Base-by-base conservation (phyloP, 2,797 vertebrate genomes). In the Falco peregrinus region DNA sequence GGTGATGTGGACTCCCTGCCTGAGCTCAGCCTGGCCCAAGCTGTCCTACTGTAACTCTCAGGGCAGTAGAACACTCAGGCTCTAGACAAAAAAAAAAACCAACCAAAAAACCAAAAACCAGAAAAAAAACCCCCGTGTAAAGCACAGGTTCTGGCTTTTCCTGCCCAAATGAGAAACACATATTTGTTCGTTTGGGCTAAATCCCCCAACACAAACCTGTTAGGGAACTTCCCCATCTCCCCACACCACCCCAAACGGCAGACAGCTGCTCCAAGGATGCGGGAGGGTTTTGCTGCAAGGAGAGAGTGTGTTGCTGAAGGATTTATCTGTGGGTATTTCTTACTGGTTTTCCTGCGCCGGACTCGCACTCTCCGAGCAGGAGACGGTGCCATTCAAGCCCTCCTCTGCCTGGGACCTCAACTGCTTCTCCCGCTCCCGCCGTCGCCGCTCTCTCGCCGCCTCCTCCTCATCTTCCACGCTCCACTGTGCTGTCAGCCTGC, bases 391-490 rank as follows among this genome's bases (percentile, higher is more conserved):
- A 5, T 83, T 79, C 10, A 87, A 85, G 17, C 94, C 87, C 4
- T 97, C 97, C 33, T 97, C 96, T 7, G 96, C 96, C 87, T 96
- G 96, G 61, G 83, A 95, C 69, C 53, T 91, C n/a, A 96, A 94
- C 50, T 97, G 97, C 88, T 86, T 94, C 73, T 99, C 98, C 70
- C 98, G 96, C 65, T 98, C 97, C 75, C 97, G 96, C 68, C 98
- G 97, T 37, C 98, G 96, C 16, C 94, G 97, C 89, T 99, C 98
- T 20, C 98, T 94, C 1, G 99, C 98, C 0, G 98, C 97, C 96
- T 99, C 99, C 90, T 99, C 99, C 80, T 98, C 98, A 2, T 99
- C 99, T 82, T 99, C 99, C 93, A 98, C 97, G 5, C 98, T 99
- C 96, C 99, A 97, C 95, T 99, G 99, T 1, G 98, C 97, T 35